Conservation (phyloP, 2,797 vertebrate species). For the Galagoides demidoff region DNA sequence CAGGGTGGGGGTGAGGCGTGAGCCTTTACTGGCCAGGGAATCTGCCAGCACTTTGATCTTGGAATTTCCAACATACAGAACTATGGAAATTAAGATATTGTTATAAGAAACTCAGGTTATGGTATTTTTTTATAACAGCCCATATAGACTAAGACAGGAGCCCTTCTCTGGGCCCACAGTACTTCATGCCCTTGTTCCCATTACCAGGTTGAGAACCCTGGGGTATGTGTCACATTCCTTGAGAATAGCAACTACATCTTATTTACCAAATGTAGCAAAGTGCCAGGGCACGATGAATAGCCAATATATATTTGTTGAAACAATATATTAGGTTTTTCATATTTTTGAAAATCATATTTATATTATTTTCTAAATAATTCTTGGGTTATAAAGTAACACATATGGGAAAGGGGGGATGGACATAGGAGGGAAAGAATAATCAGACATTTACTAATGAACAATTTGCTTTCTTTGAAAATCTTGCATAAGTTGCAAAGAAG, state of each 20-base stretch:
- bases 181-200: not conserved
- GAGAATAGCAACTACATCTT: not conserved
- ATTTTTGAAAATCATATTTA: not conserved
- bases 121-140: not conserved
- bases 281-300: not conserved
- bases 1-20: not conserved
- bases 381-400: not conserved
- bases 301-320: not conserved
- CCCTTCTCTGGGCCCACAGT: not conserved
- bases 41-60: not conserved
- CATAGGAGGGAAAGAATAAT: not conserved
- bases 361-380: not conserved
- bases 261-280: not conserved
- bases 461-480: slow-evolving; percentile 12
- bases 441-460: not conserved
- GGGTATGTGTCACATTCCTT: not conserved
- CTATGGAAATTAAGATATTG: not conserved
- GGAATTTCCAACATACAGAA: too few relatives aligned
- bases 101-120: not conserved
- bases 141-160: not conserved
- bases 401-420: not conserved
- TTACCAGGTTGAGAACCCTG: not conserved
- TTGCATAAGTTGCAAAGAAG: not conserved
- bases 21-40: not conserved
- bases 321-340: not conserved